These are phyloP conservation scores for Melanotaenia pygmaea DNA, from an alignment of 2,797 vertebrate genomes.

Conservation along the genomic window DNA sequence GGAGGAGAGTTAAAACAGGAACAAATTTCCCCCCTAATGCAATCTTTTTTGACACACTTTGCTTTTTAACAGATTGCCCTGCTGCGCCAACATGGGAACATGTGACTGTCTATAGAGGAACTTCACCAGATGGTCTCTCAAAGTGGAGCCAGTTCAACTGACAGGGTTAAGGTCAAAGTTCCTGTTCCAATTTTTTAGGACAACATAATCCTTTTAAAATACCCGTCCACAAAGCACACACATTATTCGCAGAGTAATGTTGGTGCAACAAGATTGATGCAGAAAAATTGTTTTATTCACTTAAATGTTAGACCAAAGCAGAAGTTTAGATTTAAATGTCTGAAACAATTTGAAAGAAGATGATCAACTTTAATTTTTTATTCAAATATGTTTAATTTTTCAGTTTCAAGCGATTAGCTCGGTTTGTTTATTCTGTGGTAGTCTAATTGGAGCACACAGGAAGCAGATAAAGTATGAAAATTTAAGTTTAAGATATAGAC, in stretches of 20 bases:
- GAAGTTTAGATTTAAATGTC: not conserved
- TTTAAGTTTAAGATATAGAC: not conserved
- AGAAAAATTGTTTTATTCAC: conserved; percentile 21
- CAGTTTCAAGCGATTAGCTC: not conserved
- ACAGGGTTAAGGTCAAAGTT: conserved; percentile 60
- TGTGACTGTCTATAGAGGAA: conserved; percentile 66
- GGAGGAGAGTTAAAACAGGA: conserved; percentile 38
- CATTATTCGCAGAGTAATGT: conserved; percentile 29
- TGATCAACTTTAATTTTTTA: not conserved
- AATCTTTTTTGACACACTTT: conserved; percentile 43
- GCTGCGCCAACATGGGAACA: conserved; percentile 45
- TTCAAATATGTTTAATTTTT: not conserved
- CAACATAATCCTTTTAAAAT: conserved; percentile 70
- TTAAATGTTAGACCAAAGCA: not conserved
- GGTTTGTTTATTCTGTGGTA: not conserved
- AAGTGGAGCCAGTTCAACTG: conserved; percentile 60
- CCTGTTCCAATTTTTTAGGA: conserved; percentile 53
- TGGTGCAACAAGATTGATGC: conserved; percentile 32
- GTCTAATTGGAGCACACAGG: not conserved
- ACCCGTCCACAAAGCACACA: conserved; percentile 21
- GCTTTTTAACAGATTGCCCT: conserved; percentile 58
- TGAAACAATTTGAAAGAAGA: not conserved
- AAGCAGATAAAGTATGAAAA: not conserved
- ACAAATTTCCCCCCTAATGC: conserved; percentile 17
- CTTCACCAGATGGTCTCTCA: conserved; percentile 79